These are phyloP conservation scores for Sebastes dallii DNA, from an alignment of 2,797 vertebrate genomes.

Conservation along the genomic window DNA sequence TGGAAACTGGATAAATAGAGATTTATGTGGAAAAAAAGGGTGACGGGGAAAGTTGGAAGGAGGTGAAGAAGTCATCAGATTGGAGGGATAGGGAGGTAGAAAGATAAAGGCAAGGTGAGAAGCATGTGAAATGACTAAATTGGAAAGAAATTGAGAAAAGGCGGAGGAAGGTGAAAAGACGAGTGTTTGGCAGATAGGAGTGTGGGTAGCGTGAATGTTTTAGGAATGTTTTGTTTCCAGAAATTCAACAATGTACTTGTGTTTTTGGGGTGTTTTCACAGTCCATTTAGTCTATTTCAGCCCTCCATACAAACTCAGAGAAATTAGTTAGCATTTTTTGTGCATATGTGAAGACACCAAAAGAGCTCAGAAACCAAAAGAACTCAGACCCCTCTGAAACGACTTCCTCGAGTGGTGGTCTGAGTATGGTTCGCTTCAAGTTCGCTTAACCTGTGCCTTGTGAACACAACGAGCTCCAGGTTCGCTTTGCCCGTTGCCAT, in stretches of 20 bases:
- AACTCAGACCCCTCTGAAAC: no score
- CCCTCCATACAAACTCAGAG: no score
- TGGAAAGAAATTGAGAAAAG: not conserved
- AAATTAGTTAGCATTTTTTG: no score
- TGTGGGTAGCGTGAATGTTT: not conserved
- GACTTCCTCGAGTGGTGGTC: no score
- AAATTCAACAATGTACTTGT: not conserved
- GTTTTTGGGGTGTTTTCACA: accelerated
- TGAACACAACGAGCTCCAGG: no score
- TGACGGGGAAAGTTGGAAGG: not conserved
- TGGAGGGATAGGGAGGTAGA: not conserved
- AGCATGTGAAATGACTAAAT: not conserved
- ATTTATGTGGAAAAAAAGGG: not conserved
- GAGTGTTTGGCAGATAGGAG: not conserved
- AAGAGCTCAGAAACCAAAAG: no score
- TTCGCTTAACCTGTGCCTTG: no score
- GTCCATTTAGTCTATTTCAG: no score
- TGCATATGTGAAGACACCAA: no score
- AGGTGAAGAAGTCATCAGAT: slow-evolving; percentile 4
- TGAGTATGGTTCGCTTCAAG: no score
- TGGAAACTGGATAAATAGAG: not conserved
- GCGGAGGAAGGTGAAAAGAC: not conserved
- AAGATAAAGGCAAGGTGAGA: slow-evolving; percentile 12
- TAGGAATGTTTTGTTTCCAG: not conserved
- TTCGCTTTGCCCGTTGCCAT: no score